These are phyloP conservation scores for Phortica okadai DNA, from an alignment of 2,888 invertebrate species.

Conservation along the genomic window DNA sequence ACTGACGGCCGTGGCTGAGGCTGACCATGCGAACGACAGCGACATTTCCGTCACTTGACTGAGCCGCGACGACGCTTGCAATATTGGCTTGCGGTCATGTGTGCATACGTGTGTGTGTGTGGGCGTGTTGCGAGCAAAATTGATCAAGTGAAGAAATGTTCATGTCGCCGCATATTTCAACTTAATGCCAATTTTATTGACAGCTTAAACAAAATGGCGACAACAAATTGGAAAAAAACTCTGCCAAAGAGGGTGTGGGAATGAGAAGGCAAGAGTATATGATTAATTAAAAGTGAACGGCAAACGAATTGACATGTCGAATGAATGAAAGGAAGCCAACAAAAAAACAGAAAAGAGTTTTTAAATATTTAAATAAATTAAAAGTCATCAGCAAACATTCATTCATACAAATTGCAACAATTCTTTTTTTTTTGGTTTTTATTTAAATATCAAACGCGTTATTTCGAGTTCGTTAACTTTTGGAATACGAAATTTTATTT, in stretches of 20 bases:
- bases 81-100: not conserved
- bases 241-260: not conserved
- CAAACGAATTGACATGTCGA: not conserved
- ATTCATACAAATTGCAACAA: slow-evolving; percentile 66
- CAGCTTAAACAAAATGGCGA: slow-evolving; percentile 54
- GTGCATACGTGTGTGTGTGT: not conserved
- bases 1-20: not conserved
- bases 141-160: slow-evolving; percentile 51
- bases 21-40: not conserved
- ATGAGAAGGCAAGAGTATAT: slow-evolving; percentile 4
- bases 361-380: slow-evolving; percentile 23
- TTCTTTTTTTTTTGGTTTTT: slow-evolving; percentile 39
- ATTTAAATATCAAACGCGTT: slow-evolving; percentile 74
- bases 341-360: slow-evolving; percentile 1
- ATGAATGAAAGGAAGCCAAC: not conserved
- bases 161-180: slow-evolving; percentile 45
- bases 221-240: not conserved
- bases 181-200: slow-evolving; percentile 73
- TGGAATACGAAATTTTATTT: slow-evolving; percentile 65
- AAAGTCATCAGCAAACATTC: slow-evolving; percentile 9
- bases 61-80: not conserved
- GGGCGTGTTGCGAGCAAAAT: slow-evolving; percentile 40
- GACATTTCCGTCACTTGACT: slow-evolving; percentile 2
- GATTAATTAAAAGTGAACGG: slow-evolving; percentile 34
- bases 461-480: slow-evolving; percentile 75